A percentile compares a stretch with the other conserved stretches of the same genome.
phyloP scores from a whole-genome alignment of 2,113 vertebrate species.

The Paramormyrops kingsleyae region DNA sequence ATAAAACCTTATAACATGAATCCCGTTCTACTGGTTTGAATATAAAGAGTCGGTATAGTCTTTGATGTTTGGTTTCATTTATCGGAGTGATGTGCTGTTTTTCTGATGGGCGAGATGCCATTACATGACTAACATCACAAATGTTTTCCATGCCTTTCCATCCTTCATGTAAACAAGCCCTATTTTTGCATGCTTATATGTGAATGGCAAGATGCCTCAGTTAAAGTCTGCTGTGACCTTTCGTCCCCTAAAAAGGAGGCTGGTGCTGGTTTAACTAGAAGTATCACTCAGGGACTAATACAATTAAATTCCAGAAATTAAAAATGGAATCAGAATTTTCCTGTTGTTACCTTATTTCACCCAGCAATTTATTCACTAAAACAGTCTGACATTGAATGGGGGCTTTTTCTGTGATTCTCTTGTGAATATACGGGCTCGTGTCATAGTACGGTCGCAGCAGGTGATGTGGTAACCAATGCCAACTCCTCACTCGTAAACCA shows the following conservation, averaged over 20 bases:
- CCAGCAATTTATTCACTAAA: conserved; percentile 12
- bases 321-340: neutral
- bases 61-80: neutral
- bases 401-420: conserved; percentile 20
- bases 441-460: neutral
- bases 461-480: neutral
- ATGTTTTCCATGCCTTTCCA: neutral
- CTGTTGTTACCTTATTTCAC: neutral
- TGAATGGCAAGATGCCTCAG: neutral
- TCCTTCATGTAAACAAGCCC: neutral
- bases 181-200: neutral
- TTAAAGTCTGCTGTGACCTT: neutral
- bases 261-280: conserved; percentile 1
- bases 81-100: neutral
- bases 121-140: neutral
- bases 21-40: neutral
- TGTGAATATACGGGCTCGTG: conserved; percentile 38
- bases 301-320: neutral
- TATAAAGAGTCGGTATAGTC: neutral
- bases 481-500: neutral
- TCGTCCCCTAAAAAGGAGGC: neutral
- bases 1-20: neutral
- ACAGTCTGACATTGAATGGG: conserved; percentile 10
- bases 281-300: neutral
- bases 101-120: neutral